These are phyloP conservation scores for Brachirus orientalis DNA, from an alignment of 2,113 vertebrate species.

Conservation along the genomic window DNA sequence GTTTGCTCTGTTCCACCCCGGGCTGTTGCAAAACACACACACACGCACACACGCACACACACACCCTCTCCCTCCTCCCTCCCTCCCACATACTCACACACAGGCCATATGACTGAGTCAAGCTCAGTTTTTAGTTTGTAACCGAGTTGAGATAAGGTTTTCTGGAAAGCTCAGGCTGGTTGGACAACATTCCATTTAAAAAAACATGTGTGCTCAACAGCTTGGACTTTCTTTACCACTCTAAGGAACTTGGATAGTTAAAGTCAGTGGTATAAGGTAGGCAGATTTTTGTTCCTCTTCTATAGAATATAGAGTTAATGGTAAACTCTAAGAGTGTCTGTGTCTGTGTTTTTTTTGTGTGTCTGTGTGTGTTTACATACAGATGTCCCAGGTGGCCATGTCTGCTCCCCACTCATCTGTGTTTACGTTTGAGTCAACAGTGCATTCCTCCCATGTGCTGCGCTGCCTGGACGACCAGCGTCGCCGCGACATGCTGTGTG, in stretches of 20 bases:
- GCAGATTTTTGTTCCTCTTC: constrained; percentile 16
- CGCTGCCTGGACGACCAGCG: constrained; percentile 81
- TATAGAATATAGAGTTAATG: not conserved
- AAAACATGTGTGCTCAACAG: constrained; percentile 49
- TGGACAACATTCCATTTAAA: constrained; percentile 55
- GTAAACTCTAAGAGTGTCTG: not conserved
- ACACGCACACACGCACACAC: constrained; percentile 14
- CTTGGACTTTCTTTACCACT: constrained; percentile 31
- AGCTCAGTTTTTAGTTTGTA: constrained; percentile 70
- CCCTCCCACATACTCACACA: constrained; percentile 47
- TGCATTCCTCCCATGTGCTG: constrained; percentile 80
- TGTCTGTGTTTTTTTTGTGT: constrained; percentile 27
- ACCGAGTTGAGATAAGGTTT: constrained; percentile 56
- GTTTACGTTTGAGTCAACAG: constrained; percentile 83
- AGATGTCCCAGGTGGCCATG: constrained; percentile 70
- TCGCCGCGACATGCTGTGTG: constrained; percentile 76
- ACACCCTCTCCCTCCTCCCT: constrained; percentile 30
- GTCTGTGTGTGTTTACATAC: constrained; percentile 8
- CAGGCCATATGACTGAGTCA: constrained; percentile 70
- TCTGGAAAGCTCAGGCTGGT: constrained; percentile 56
- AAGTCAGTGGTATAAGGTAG: constrained; percentile 53
- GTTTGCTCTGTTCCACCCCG: constrained; percentile 66
- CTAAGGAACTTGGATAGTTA: constrained; percentile 38
- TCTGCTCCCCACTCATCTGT: constrained; percentile 70
- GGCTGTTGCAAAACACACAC: constrained; percentile 68